Conservation (phyloP, 2,797 vertebrate species). For the Chiroxiphia lanceolata region DNA sequence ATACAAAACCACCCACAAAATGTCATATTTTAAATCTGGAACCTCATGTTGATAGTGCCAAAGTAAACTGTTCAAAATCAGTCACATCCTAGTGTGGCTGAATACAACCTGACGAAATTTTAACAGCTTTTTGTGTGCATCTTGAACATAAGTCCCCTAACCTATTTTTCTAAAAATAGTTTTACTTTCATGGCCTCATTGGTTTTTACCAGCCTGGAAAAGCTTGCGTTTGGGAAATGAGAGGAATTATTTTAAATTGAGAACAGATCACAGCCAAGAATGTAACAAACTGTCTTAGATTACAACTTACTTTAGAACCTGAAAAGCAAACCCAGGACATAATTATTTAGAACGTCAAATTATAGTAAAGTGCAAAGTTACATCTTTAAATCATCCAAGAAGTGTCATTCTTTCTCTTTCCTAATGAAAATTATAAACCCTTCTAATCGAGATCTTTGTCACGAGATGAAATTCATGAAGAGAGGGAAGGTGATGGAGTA, state of each 20-base stretch:
- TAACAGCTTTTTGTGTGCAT: neutral
- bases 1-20: neutral
- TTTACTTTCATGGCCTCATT: neutral
- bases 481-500: neutral
- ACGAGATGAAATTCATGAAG: neutral
- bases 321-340: constrained; percentile 32
- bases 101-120: neutral
- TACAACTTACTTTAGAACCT: constrained; percentile 5
- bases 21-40: neutral
- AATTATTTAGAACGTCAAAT: neutral
- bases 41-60: neutral
- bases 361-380: neutral
- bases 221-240: neutral
- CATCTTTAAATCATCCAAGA: neutral
- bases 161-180: constrained; percentile 18
- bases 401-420: neutral
- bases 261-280: constrained; percentile 9
- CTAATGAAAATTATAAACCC: neutral
- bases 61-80: neutral
- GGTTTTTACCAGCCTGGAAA: neutral
- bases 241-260: constrained; percentile 14
- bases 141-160: neutral
- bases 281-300: neutral
- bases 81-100: neutral
- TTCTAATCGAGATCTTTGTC: neutral